phyloP scores from a whole-genome alignment of 2,797 vertebrate genomes.

The Spea hammondii region DNA sequence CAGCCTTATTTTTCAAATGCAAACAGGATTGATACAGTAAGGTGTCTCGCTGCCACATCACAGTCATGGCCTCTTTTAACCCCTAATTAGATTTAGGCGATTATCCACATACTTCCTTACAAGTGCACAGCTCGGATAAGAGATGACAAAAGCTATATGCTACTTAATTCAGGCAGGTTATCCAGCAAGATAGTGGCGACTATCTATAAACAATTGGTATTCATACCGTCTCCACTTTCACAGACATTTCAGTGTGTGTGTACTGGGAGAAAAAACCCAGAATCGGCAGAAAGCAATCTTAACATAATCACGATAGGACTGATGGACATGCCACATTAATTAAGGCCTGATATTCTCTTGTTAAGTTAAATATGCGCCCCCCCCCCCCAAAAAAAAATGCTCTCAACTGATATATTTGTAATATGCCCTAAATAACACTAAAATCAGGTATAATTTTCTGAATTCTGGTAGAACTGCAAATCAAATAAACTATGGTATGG shows the following conservation, averaged over 20 bases:
- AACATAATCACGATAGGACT: constrained; percentile 67
- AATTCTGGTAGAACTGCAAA: too few relatives aligned
- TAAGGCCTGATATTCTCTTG: constrained; percentile 13
- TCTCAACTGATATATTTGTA: too few relatives aligned
- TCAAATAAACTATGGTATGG: too few relatives aligned
- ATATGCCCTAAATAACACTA: too few relatives aligned
- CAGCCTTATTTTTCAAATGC: constrained; percentile 98
- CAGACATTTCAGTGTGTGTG: constrained; percentile 72
- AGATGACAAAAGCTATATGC: constrained; percentile 95
- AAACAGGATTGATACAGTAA: constrained; percentile 92
- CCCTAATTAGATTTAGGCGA: constrained; percentile 99
- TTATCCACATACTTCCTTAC: constrained; percentile 98
- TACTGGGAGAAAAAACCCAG: constrained; percentile 71
- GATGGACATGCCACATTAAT: constrained; percentile 64
- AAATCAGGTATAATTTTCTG: too few relatives aligned
- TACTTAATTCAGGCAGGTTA: constrained; percentile 85
- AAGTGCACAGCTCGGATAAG: constrained; percentile 97
- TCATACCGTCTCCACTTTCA: constrained; percentile 85
- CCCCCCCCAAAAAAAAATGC: too few relatives aligned
- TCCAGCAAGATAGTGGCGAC: constrained; percentile 78
- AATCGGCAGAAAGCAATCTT: constrained; percentile 71
- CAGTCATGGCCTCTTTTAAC: constrained; percentile 99
- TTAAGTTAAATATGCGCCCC: too few relatives aligned
- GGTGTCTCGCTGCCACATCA: constrained; percentile 89
- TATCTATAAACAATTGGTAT: constrained; percentile 88